phyloP scores from a whole-genome alignment of 2,113 vertebrate genomes.

The Onychostruthus taczanowskii region DNA sequence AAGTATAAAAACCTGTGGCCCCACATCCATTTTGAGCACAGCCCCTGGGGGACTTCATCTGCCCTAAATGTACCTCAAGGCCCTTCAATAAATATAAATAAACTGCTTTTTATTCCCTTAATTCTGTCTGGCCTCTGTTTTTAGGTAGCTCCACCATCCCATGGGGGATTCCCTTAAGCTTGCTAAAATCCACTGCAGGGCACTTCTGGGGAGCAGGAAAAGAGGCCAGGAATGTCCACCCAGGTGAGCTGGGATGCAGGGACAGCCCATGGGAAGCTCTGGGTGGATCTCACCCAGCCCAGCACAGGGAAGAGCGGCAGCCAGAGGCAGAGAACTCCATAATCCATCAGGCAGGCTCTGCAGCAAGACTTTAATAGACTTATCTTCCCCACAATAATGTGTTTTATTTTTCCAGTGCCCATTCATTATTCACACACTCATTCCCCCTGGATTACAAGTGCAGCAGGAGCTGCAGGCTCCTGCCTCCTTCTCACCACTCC shows the following conservation, averaged over 20 bases:
- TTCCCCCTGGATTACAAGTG: neutral
- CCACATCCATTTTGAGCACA: neutral
- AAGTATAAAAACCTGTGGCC: neutral
- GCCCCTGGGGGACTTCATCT: neutral
- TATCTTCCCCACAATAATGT: conserved; percentile 31
- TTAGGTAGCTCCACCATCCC: neutral
- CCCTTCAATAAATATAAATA: neutral
- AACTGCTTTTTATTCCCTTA: neutral
- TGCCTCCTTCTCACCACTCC: neutral
- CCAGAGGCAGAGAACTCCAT: neutral
- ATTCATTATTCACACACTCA: conserved; percentile 49
- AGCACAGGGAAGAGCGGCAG: neutral
- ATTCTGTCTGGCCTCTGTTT: neutral
- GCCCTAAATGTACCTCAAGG: neutral
- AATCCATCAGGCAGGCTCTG: neutral
- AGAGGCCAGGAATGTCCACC: neutral
- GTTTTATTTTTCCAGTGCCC: conserved; percentile 40
- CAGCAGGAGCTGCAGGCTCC: neutral
- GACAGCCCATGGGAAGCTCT: rapidly evolving
- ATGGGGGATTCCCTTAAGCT: rapidly evolving
- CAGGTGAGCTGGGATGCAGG: rapidly evolving
- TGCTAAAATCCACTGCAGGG: neutral
- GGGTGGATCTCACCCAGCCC: neutral
- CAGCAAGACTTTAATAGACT: conserved; percentile 25
- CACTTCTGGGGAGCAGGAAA: neutral